Conservation (phyloP, 2,113 vertebrate species). For the Erythrolamprus reginae region DNA sequence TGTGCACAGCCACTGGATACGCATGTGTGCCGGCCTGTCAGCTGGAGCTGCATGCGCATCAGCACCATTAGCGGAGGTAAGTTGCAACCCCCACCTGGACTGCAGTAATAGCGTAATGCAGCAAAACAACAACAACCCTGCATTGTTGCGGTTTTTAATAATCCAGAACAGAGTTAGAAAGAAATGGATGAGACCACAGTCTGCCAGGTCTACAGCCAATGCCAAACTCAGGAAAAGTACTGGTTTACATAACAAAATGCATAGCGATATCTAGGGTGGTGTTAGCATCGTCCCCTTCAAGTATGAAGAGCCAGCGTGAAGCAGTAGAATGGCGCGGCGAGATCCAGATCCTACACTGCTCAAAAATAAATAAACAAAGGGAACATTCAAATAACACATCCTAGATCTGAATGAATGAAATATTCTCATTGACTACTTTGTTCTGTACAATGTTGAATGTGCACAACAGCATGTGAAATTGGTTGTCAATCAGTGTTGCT, state of each 20-base stretch:
- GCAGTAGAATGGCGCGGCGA: not conserved
- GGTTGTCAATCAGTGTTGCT: too few species aligned
- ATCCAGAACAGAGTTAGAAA: not conserved
- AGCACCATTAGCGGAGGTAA: too few species aligned
- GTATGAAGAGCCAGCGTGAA: not conserved
- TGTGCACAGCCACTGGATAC: too few species aligned
- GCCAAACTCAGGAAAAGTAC: not conserved
- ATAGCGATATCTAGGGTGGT: not conserved
- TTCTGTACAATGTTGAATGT: too few species aligned
- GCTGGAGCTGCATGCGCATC: too few species aligned
- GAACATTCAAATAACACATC: too few species aligned
- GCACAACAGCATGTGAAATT: too few species aligned
- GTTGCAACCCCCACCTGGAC: too few species aligned
- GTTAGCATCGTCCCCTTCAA: not conserved
- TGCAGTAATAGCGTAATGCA: not conserved
- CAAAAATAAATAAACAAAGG: too few species aligned
- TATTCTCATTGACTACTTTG: too few species aligned
- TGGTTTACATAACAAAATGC: not conserved
- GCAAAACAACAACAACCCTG: not conserved
- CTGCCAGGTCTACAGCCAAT: not conserved
- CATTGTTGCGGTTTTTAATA: not conserved
- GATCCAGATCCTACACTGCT: not conserved
- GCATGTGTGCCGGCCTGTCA: too few species aligned
- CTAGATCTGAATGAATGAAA: too few species aligned
- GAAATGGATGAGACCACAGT: not conserved